A percentile compares a stretch with the other conserved stretches of the same genome.
Evolutionary conservation across 2,888 invertebrate species (phyloP).

Genomic region (Lepidochitona cinerea): DNA sequence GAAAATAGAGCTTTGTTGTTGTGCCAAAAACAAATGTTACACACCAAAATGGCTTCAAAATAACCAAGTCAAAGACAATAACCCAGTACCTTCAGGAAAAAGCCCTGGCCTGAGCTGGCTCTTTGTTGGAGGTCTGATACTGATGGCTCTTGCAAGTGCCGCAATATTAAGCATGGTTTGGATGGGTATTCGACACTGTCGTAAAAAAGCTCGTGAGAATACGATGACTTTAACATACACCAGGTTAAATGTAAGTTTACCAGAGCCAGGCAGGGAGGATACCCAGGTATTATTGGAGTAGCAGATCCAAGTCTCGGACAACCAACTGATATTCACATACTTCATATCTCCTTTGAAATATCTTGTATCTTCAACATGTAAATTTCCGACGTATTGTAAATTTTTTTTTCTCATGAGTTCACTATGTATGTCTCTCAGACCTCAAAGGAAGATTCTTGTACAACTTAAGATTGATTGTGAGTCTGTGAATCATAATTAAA

Average conservation of each 20-base stretch:
- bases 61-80: neutral
- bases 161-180: neutral
- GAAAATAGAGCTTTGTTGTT: neutral
- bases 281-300: neutral
- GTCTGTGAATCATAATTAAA: too few species aligned
- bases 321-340: too few species aligned
- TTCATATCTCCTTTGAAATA: too few species aligned
- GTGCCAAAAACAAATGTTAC: constrained; percentile 1
- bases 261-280: neutral
- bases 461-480: too few species aligned
- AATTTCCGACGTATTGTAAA: too few species aligned
- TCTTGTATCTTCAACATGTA: too few species aligned
- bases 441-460: too few species aligned
- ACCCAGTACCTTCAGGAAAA: neutral
- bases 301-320: too few species aligned
- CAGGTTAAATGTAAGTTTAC: neutral
- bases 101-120: neutral
- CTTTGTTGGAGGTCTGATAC: neutral
- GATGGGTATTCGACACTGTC: neutral
- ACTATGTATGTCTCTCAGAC: too few species aligned
- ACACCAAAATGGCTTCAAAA: neutral
- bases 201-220: neutral
- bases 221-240: neutral
- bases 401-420: too few species aligned
- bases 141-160: neutral